Conservation (phyloP, 2,797 vertebrate genomes). For the Antrozous pallidus region DNA sequence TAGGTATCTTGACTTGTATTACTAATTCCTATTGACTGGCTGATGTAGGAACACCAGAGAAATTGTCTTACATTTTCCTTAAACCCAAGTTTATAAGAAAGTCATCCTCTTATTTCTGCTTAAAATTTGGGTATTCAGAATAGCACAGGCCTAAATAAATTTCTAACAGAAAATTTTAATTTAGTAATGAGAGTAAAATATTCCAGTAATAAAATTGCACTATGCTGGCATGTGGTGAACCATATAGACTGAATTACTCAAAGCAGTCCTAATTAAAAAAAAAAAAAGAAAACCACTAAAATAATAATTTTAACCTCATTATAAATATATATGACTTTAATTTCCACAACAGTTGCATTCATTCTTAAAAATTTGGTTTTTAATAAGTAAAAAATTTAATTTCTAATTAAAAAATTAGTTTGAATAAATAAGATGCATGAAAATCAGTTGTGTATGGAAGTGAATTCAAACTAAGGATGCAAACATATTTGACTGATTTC, state of each 20-base stretch:
- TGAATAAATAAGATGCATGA: background rate
- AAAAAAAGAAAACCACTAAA: slow-evolving; percentile 19
- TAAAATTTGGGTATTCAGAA: background rate
- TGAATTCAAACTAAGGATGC: background rate
- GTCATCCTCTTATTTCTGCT: background rate
- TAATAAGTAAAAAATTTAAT: background rate
- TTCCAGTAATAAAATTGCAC: background rate
- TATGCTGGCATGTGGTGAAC: background rate
- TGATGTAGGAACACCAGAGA: background rate
- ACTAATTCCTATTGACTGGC: background rate
- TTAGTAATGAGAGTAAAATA: background rate
- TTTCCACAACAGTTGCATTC: background rate
- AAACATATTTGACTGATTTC: background rate
- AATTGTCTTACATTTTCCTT: background rate
- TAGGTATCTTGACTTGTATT: background rate
- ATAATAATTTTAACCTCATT: background rate
- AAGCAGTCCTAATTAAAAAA: background rate
- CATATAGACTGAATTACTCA: background rate
- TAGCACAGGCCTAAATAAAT: background rate
- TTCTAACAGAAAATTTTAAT: background rate
- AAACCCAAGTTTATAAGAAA: background rate
- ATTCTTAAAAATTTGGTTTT: background rate
- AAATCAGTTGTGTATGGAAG: background rate
- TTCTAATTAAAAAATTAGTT: background rate
- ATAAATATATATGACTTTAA: background rate